Evolutionary conservation across 2,888 invertebrate species (phyloP).

Genomic region (Priapulus caudatus): DNA sequence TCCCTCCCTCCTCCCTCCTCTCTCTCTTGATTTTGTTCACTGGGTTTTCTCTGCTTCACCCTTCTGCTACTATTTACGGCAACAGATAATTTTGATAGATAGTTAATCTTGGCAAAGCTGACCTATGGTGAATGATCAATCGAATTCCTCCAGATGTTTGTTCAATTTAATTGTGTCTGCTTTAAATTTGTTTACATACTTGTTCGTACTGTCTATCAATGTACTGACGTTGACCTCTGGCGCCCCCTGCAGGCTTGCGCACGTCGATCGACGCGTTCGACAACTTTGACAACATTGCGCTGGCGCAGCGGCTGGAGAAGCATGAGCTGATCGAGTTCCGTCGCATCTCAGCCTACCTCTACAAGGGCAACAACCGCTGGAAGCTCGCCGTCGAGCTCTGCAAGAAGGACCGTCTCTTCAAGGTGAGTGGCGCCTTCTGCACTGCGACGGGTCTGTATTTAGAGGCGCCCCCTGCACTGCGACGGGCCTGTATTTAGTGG

Average conservation of each 20-base stretch:
- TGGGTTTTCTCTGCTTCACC: too few species aligned
- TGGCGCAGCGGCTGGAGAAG: conserved; percentile 93
- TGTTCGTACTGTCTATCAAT: too few species aligned
- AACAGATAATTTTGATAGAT: too few species aligned
- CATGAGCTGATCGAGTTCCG: conserved; percentile 98
- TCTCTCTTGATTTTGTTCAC: conserved; percentile 1
- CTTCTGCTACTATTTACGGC: too few species aligned
- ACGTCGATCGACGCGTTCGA: conserved; percentile 99
- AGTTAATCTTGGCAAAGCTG: too few species aligned
- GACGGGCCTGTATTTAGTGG: too few species aligned
- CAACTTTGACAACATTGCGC: conserved; percentile 97
- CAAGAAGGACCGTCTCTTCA: conserved; percentile 95
- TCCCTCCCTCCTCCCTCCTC: background rate
- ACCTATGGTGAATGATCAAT: too few species aligned
- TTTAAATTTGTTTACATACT: too few species aligned
- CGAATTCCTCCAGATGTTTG: too few species aligned
- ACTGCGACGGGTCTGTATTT: too few species aligned
- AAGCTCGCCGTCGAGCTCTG: conserved; percentile 98
- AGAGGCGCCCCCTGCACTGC: conserved; percentile 15
- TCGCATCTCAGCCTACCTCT: conserved; percentile 95
- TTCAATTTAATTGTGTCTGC: too few species aligned
- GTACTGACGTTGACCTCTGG: too few species aligned
- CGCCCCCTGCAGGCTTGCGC: conserved; percentile 62
- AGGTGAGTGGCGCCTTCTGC: conserved; percentile 44
- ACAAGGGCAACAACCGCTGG: conserved; percentile 99